Conservation (phyloP, 2,113 vertebrate species). For the Zosterops japonicus region DNA sequence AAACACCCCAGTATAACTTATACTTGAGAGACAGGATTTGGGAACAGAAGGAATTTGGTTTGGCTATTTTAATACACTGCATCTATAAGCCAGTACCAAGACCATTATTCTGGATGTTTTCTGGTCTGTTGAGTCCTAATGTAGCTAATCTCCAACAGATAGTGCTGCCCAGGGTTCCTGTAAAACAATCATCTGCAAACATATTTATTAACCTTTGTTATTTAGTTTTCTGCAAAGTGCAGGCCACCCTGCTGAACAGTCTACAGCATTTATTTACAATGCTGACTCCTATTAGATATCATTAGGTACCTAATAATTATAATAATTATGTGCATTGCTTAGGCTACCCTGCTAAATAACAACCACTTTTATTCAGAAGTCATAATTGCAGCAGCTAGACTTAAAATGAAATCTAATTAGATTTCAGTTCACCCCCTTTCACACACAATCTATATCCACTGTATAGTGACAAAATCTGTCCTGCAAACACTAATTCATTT, state of each 20-base stretch:
- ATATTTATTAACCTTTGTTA: conserved; percentile 60
- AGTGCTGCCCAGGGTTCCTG: conserved; percentile 54
- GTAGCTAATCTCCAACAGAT: conserved; percentile 62
- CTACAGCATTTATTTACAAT: conserved; percentile 65
- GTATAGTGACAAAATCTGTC: conserved; percentile 30
- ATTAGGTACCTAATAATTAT: conserved; percentile 84
- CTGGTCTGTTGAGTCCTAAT: conserved; percentile 58
- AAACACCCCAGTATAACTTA: not conserved
- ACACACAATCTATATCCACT: conserved; percentile 12
- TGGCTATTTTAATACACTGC: not conserved
- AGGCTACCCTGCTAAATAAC: conserved; percentile 82
- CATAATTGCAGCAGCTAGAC: conserved; percentile 78
- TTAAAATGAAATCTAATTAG: conserved; percentile 83
- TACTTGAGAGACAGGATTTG: not conserved
- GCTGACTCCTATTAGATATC: conserved; percentile 77
- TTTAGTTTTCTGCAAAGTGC: conserved; percentile 61
- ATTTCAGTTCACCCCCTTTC: conserved; percentile 62
- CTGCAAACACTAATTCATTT: conserved; percentile 8
- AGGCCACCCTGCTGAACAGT: conserved; percentile 73
- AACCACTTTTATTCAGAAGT: conserved; percentile 79
- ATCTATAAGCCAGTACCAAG: conserved; percentile 21
- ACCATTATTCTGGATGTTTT: conserved; percentile 59
- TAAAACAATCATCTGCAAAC: conserved; percentile 60
- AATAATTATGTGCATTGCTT: conserved; percentile 81
- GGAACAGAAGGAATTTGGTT: not conserved